Conservation (phyloP, 2,797 vertebrate species). For the Crypturellus tataupa region DNA sequence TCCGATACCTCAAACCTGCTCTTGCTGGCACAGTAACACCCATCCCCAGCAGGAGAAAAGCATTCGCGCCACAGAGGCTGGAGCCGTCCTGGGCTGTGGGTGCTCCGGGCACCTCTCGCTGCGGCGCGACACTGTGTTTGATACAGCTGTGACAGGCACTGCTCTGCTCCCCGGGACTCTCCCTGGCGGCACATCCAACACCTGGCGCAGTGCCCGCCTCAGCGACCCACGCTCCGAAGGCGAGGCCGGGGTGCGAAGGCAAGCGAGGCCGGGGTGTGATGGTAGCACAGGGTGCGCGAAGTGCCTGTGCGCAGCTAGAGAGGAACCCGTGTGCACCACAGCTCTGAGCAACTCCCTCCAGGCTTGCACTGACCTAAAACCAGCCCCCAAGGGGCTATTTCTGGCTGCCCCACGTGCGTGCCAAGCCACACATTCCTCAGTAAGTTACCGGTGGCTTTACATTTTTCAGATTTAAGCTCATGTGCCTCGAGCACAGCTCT, state of each 20-base stretch:
- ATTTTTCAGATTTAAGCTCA: neutral
- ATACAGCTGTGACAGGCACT: neutral
- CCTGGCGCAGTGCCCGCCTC: neutral
- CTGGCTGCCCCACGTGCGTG: neutral
- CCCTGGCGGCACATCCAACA: no score
- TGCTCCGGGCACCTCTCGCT: neutral
- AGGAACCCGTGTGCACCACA: neutral
- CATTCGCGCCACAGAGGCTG: neutral
- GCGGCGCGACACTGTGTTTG: neutral
- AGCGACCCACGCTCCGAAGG: no score
- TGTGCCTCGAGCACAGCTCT: neutral
- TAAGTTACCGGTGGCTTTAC: neutral
- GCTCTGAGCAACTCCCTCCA: neutral
- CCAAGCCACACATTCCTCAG: neutral
- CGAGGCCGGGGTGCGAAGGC: no score
- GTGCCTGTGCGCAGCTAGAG: no score
- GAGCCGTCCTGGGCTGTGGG: neutral
- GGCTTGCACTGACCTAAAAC: neutral
- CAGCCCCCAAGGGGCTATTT: neutral
- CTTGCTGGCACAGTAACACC: neutral
- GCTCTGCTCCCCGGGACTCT: neutral
- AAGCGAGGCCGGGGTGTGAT: no score
- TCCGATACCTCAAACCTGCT: neutral
- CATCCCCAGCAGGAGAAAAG: accelerated
- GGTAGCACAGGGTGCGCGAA: neutral